These are phyloP conservation scores for Nixonia krombeini DNA, from an alignment of 1,140 invertebrate genomes.

Conservation along the genomic window DNA sequence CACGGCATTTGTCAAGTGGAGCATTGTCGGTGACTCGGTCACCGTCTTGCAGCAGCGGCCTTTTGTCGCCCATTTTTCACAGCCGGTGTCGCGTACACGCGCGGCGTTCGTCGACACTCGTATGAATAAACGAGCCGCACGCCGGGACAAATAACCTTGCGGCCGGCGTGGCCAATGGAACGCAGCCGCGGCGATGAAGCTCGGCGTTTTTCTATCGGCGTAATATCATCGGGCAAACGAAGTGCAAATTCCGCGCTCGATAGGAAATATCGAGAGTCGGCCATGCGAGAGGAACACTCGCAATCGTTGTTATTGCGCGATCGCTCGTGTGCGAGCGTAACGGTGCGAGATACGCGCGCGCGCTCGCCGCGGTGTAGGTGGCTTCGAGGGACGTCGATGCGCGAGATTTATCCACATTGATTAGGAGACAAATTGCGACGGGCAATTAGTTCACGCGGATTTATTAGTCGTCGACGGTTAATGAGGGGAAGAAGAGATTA, in stretches of 20 bases:
- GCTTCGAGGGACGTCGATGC: not conserved
- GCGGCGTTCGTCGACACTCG: not conserved
- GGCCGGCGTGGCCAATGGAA: not conserved
- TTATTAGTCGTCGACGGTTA: not conserved
- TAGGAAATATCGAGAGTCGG: not conserved
- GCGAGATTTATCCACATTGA: conserved; percentile 7
- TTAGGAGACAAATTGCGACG: conserved; percentile 9
- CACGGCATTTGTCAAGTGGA: too few species aligned
- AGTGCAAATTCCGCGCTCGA: not conserved
- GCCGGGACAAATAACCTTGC: not conserved
- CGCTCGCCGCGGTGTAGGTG: not conserved
- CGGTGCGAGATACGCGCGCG: not conserved
- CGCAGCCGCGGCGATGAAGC: not conserved
- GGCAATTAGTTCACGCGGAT: not conserved
- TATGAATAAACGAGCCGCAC: not conserved
- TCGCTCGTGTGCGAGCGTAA: not conserved
- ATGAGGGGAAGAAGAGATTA: not conserved
- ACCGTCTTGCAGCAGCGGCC: too few species aligned
- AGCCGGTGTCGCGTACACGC: not conserved
- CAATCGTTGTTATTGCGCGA: not conserved
- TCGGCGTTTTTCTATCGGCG: not conserved
- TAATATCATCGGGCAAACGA: not conserved
- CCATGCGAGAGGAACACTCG: not conserved
- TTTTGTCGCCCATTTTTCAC: not conserved
- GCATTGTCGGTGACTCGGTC: too few species aligned